These are phyloP conservation scores for Caligus rogercresseyi DNA, from an alignment of 1,140 invertebrate genomes.

Conservation along the genomic window DNA sequence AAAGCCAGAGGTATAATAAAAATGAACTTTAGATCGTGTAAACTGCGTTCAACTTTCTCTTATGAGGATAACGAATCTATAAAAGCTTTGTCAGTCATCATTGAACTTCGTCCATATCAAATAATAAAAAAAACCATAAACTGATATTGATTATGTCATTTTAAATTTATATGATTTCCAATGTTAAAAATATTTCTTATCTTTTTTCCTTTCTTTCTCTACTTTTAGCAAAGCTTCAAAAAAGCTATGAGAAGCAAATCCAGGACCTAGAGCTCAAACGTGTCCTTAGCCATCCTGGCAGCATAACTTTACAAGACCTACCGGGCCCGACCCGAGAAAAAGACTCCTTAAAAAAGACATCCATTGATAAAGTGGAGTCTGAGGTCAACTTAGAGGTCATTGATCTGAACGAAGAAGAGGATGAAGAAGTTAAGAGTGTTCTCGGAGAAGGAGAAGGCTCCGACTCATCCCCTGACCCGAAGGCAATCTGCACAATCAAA, in stretches of 20 bases:
- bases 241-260: not conserved
- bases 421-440: not conserved
- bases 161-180: too few species aligned
- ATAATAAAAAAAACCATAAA: too few species aligned
- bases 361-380: not conserved
- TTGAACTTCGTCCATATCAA: too few species aligned
- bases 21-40: too few species aligned
- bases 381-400: not conserved
- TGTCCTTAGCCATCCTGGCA: not conserved
- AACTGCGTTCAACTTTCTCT: too few species aligned
- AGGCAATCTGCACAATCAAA: not conserved
- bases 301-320: not conserved
- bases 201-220: too few species aligned
- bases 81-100: too few species aligned
- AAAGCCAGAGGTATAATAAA: too few species aligned
- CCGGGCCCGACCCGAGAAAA: too few species aligned
- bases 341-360: not conserved
- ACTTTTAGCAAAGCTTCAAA: not conserved
- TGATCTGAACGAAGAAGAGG: not conserved
- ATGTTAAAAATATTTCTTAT: too few species aligned
- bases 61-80: too few species aligned
- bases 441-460: not conserved
- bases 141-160: too few species aligned
- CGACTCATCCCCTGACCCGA: not conserved
- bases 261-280: not conserved